Evolutionary conservation across 2,113 vertebrate species (phyloP).

Genomic region (Oreochromis tanganicae): DNA sequence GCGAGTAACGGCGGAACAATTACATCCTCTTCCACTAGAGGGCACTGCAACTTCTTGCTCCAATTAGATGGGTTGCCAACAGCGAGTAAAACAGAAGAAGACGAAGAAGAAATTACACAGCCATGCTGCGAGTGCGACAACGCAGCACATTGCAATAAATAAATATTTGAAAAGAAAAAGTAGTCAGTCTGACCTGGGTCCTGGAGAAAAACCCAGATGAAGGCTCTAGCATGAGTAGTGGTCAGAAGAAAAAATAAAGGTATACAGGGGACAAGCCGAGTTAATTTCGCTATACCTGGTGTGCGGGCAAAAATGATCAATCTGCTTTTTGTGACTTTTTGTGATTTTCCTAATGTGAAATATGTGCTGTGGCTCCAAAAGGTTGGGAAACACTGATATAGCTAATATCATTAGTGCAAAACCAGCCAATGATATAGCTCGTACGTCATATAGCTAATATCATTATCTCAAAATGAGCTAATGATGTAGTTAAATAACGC

Average conservation of each 20-base stretch:
- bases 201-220: too few species aligned
- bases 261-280: background rate
- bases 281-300: background rate
- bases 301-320: background rate
- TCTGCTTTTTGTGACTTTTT: background rate
- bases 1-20: background rate
- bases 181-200: too few species aligned
- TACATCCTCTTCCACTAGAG: background rate
- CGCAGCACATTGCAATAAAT: background rate
- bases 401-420: background rate
- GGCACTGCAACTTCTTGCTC: background rate
- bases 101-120: background rate
- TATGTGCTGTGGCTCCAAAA: background rate
- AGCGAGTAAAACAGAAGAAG: background rate
- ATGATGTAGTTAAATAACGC: background rate
- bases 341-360: background rate
- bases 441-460: background rate
- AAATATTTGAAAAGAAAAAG: background rate
- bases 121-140: background rate
- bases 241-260: background rate
- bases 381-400: background rate
- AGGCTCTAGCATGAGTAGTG: too few species aligned
- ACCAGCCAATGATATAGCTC: rapidly evolving
- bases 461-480: rapidly evolving
- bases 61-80: rapidly evolving